These are phyloP conservation scores for Aptenodytes patagonicus DNA, from an alignment of 2,113 vertebrate genomes.

Conservation along the genomic window DNA sequence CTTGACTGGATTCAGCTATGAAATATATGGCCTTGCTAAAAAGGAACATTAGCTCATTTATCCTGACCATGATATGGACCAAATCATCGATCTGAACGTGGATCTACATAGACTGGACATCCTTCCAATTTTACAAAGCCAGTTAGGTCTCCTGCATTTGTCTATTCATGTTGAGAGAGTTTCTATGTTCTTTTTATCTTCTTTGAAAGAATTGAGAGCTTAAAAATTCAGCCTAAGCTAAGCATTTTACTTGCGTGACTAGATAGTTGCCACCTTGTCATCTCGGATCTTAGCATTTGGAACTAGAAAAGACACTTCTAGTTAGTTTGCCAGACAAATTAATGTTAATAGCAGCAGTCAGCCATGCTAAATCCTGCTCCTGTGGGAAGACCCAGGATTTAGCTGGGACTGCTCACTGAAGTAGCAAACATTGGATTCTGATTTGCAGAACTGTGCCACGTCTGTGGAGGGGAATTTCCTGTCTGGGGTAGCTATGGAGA, in stretches of 20 bases:
- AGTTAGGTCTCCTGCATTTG: not conserved
- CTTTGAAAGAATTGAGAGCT: not conserved
- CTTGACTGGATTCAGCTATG: not conserved
- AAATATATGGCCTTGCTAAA: not conserved
- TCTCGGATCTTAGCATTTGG: not conserved
- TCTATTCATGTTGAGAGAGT: not conserved
- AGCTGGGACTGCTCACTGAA: not conserved
- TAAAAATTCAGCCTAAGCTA: not conserved
- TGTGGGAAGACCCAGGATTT: not conserved
- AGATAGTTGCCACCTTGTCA: not conserved
- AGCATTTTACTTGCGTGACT: not conserved
- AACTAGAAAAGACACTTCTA: not conserved
- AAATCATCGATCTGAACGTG: not conserved
- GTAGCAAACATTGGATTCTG: not conserved
- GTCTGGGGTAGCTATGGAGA: not conserved
- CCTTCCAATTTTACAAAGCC: not conserved
- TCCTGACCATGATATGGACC: not conserved
- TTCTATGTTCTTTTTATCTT: not conserved
- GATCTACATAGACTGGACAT: not conserved
- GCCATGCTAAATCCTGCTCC: not conserved
- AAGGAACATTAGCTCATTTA: not conserved
- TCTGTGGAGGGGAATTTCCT: not conserved
- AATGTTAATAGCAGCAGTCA: not conserved
- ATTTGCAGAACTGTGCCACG: not conserved
- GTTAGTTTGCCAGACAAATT: not conserved